phyloP scores from a whole-genome alignment of 2,888 invertebrate species.

The Plebejus melissa region DNA sequence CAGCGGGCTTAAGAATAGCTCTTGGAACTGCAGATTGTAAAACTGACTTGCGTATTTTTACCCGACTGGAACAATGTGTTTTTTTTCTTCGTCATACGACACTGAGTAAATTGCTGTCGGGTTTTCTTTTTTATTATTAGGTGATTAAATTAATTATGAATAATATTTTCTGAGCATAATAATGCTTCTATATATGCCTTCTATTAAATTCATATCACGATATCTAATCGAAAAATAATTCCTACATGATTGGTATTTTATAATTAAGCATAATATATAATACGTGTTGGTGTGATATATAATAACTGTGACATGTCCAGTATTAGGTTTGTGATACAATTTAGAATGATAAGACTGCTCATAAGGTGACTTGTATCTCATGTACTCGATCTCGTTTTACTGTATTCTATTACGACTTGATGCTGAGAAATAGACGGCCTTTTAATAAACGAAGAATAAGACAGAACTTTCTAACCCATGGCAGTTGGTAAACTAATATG shows the following conservation, averaged over 20 bases:
- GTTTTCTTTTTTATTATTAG: not conserved
- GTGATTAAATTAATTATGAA: not conserved
- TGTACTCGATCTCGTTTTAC: constrained; percentile 47
- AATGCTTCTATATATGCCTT: not conserved
- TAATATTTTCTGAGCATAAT: not conserved
- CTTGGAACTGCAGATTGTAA: too few species aligned
- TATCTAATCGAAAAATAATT: not conserved
- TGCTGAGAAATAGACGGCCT: not conserved
- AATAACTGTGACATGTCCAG: constrained; percentile 55
- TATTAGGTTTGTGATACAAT: constrained; percentile 52
- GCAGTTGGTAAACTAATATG: too few species aligned
- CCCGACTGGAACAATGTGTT: not conserved
- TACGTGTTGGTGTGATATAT: constrained; percentile 50
- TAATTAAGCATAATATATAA: constrained; percentile 19
- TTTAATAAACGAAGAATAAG: not conserved
- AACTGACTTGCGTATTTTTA: too few species aligned
- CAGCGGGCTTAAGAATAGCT: too few species aligned
- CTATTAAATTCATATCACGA: constrained; percentile 16
- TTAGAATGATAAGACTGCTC: constrained; percentile 47
- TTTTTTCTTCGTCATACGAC: not conserved
- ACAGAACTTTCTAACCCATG: not conserved
- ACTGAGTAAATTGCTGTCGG: not conserved
- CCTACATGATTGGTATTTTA: not conserved
- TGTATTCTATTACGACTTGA: constrained; percentile 32
- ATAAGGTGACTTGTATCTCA: constrained; percentile 45